Percentiles rank a stretch among this genome's conserved stretches.
Conservation (phyloP, 2,797 vertebrate species). For the Sparus aurata region DNA sequence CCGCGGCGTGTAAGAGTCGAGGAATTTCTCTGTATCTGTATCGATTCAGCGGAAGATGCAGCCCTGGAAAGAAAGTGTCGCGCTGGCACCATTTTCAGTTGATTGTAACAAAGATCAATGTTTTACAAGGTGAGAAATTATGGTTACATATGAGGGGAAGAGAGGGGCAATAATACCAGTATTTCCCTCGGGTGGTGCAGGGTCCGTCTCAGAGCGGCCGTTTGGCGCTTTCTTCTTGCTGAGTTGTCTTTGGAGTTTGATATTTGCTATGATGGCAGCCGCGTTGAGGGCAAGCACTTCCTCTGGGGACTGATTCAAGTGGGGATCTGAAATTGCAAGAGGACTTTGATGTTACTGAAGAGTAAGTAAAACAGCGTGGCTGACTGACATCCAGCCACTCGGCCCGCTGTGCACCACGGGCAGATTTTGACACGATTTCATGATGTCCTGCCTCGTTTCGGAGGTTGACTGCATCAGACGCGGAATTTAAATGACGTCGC, state of each 20-base stretch:
- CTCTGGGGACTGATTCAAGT: constrained; percentile 70
- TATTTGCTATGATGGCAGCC: constrained; percentile 85
- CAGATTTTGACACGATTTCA: constrained; percentile 29
- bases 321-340: constrained; percentile 73
- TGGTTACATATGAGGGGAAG: constrained; percentile 14
- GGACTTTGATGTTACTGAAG: constrained; percentile 46
- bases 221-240: constrained; percentile 70
- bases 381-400: constrained; percentile 7
- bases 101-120: constrained; percentile 51
- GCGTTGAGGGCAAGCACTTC: constrained; percentile 84
- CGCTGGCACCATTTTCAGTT: constrained; percentile 34
- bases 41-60: constrained; percentile 35
- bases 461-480: constrained; percentile 57
- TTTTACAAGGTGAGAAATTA: constrained; percentile 38
- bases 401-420: constrained; percentile 31
- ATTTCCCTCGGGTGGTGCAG: constrained; percentile 54
- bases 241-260: constrained; percentile 85
- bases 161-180: constrained; percentile 67
- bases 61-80: constrained; percentile 30
- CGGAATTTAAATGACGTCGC: constrained; percentile 62
- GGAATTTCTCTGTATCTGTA: constrained; percentile 36
- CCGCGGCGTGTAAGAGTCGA: not conserved
- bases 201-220: constrained; percentile 52
- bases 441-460: constrained; percentile 33
- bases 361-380: constrained; percentile 27